phyloP scores from a whole-genome alignment of 1,140 invertebrate genomes.

The Tetraneura akinire region DNA sequence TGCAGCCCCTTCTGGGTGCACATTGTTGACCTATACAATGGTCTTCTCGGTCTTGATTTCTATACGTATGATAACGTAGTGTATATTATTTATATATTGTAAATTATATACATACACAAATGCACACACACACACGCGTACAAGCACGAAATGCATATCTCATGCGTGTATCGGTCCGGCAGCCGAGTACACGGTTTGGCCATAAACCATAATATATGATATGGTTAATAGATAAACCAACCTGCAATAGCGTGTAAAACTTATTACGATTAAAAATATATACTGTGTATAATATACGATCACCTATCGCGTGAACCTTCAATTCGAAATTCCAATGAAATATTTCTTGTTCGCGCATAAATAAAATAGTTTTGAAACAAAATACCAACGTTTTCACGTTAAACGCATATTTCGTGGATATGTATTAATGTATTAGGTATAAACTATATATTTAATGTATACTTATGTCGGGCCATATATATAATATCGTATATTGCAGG shows the following conservation, averaged over 20 bases:
- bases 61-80: conserved; percentile 19
- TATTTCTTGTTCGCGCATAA: background rate
- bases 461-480: background rate
- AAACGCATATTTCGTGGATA: background rate
- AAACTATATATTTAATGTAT: no score
- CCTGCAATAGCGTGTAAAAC: background rate
- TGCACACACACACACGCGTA: background rate
- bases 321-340: background rate
- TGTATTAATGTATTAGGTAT: no score
- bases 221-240: background rate
- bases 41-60: conserved; percentile 37
- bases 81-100: background rate
- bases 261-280: conserved; percentile 4
- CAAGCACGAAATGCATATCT: conserved; percentile 8
- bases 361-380: background rate
- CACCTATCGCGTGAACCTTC: background rate
- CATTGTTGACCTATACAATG: conserved; percentile 50
- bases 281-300: no score
- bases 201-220: conserved; percentile 46
- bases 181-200: conserved; percentile 5
- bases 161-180: conserved; percentile 41
- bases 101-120: background rate
- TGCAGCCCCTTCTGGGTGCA: conserved; percentile 41
- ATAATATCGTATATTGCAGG: background rate
- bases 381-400: background rate